Percentiles rank a stretch among this genome's conserved stretches.
These are phyloP conservation scores for Cotesia chilonis DNA, from an alignment of 1,140 invertebrate genomes.

Conservation along the genomic window DNA sequence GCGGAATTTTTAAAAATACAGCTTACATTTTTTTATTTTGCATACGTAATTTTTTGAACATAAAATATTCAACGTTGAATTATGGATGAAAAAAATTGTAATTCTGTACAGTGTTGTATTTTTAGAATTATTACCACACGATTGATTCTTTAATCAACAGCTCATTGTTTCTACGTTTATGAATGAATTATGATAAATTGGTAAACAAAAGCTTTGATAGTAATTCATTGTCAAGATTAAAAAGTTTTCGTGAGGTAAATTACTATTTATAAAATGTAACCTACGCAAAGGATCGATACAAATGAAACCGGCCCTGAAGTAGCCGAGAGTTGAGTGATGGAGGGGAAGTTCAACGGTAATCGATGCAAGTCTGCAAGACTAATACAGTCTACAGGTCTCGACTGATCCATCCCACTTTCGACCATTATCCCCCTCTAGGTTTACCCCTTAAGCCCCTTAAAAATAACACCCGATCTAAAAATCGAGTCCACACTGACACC, in stretches of 20 bases:
- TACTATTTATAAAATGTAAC: background rate
- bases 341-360: constrained; percentile 21
- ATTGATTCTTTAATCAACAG: too few species aligned
- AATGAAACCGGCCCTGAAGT: constrained; percentile 46
- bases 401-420: constrained; percentile 44
- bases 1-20: too few species aligned
- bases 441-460: constrained; percentile 15
- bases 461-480: constrained; percentile 37
- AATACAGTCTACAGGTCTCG: constrained; percentile 47
- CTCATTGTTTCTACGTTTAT: too few species aligned
- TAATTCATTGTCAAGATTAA: too few species aligned
- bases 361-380: constrained; percentile 29
- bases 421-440: constrained; percentile 34
- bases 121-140: too few species aligned
- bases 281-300: constrained; percentile 55
- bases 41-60: too few species aligned
- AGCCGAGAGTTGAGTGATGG: constrained; percentile 43
- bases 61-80: too few species aligned
- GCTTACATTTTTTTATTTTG: too few species aligned
- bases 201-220: too few species aligned
- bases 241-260: background rate
- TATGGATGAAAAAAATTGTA: too few species aligned
- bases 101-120: too few species aligned
- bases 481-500: constrained; percentile 44
- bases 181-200: too few species aligned